phyloP scores from a whole-genome alignment of 2,113 vertebrate genomes.

The Rana temporaria region DNA sequence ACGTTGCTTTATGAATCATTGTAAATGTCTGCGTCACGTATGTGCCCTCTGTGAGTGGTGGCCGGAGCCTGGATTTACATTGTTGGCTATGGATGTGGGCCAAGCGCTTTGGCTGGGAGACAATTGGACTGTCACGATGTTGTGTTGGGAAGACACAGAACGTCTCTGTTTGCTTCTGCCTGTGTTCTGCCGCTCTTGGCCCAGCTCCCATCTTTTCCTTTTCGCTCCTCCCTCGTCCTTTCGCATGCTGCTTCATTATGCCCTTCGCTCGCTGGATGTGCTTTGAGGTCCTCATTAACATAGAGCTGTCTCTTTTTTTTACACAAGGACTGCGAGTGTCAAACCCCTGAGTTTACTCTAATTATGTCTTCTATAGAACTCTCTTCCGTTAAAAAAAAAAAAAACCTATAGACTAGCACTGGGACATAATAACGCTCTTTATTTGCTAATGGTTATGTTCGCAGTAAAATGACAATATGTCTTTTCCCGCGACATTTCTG shows the following conservation, averaged over 20 bases:
- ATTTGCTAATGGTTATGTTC: neutral
- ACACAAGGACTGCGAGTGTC: neutral
- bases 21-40: slow-evolving; percentile 4
- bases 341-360: slow-evolving; percentile 13
- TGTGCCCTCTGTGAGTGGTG: neutral
- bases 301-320: neutral
- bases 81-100: slow-evolving; percentile 35
- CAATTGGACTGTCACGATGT: slow-evolving; percentile 23
- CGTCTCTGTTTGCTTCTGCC: slow-evolving; percentile 25
- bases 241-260: slow-evolving; percentile 21
- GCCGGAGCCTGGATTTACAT: neutral
- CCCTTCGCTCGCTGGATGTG: neutral
- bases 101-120: slow-evolving; percentile 22
- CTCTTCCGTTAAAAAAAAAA: too few relatives aligned
- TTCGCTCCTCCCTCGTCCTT: slow-evolving; percentile 14
- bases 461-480: neutral
- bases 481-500: neutral
- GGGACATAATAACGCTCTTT: neutral
- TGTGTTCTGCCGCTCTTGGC: slow-evolving; percentile 34
- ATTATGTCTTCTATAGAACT: neutral
- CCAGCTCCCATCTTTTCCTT: slow-evolving; percentile 22
- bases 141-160: slow-evolving; percentile 32
- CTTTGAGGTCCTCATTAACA: slow-evolving; percentile 22
- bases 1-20: neutral
- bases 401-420: neutral